Base-by-base conservation (phyloP, 2,888 invertebrate species). In the Vandiemenella viatica region DNA sequence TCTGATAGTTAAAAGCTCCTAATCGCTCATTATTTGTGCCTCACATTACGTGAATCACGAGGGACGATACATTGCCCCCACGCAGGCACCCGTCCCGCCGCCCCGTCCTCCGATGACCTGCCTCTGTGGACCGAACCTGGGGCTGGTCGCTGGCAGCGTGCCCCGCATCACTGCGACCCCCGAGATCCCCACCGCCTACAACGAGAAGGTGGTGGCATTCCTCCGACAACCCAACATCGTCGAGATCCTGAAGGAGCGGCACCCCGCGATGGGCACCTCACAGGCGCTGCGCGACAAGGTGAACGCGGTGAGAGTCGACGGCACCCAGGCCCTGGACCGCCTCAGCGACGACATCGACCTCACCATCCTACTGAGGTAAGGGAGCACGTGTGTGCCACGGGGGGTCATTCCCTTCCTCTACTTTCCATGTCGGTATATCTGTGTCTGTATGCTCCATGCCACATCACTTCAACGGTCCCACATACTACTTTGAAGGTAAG, bases 201-300 rank as follows among this genome's bases (percentile, higher is more conserved):
- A 93, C 64, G 95, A 95, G 62, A 89, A 88, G 75, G 93, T 95
- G 56, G 90, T 95, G 47, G 89, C 91, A n/a, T 95, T 95, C 70
- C 75, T 95, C 23, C 77, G 93, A 0, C 95, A 95, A 64, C 85
- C 92, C 8, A 92, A 92, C 66, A 90, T 95, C 60, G 79, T 90
- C 68, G 92, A 92, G 60, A 88, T 93, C 56, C 70, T 95, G 53
- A 80, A 82, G 47, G 90, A 89, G 64, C 73, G 89, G 10, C 85
- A 88, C 65, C 75, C 84, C 8, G 76, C 79, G 1, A 75, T 85
- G 8, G 74, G 74, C 2, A 53, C 47, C 8, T 81, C 81, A 57
- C 75, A 79, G 50, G 75, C 81, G 3, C 69, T 93, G 45, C 74
- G 86, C 22, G 92, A 92, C 61, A 92, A 91, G 68, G 82, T 95